Evolutionary conservation across 2,888 invertebrate genomes (phyloP).

Genomic region (Actias luna): DNA sequence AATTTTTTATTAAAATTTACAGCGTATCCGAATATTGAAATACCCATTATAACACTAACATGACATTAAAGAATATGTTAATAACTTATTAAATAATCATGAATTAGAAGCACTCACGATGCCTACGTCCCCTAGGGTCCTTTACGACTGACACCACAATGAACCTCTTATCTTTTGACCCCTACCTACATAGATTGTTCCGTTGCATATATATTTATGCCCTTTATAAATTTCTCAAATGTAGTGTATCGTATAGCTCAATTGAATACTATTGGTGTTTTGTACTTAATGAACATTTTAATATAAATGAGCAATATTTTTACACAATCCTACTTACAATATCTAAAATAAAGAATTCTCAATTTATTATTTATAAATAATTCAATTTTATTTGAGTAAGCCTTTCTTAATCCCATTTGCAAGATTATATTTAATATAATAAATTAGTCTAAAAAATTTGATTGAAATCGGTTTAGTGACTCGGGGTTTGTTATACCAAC

Average conservation of each 20-base stretch:
- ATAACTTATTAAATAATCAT: background rate
- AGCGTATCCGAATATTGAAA: constrained; percentile 38
- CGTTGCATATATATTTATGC: background rate
- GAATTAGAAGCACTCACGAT: background rate
- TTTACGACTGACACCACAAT: background rate
- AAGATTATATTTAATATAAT: background rate
- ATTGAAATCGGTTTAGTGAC: too few species aligned
- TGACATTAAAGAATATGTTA: background rate
- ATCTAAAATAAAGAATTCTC: background rate
- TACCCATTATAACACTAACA: constrained; percentile 34
- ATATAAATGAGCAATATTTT: background rate
- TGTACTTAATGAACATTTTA: background rate
- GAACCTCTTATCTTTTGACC: constrained; percentile 4
- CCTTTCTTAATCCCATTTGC: too few species aligned
- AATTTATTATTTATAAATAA: too few species aligned
- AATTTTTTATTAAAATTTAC: constrained; percentile 34
- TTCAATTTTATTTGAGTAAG: too few species aligned
- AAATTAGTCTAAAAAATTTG: too few species aligned
- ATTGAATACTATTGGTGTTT: background rate
- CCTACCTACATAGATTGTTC: background rate
- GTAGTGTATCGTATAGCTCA: background rate
- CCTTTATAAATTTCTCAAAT: background rate
- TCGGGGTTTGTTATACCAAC: too few species aligned
- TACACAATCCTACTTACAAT: background rate
- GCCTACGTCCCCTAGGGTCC: background rate